phyloP scores from a whole-genome alignment of 2,797 vertebrate genomes.

The Loris lydekkerianus region DNA sequence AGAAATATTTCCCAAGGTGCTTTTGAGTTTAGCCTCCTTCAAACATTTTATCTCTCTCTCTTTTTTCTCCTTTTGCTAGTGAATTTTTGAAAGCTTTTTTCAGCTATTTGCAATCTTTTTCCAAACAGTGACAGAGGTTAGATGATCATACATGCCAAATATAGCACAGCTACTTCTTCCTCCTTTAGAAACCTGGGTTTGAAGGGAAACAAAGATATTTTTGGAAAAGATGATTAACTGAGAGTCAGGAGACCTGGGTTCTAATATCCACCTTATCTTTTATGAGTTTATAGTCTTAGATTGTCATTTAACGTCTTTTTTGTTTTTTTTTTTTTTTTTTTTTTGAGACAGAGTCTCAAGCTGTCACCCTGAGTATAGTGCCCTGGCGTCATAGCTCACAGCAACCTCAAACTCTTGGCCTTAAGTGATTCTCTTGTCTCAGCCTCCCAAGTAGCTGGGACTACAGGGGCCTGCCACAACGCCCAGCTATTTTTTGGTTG shows the following conservation, averaged over 20 bases:
- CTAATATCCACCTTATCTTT: background rate
- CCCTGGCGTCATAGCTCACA: too few species aligned
- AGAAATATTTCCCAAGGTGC: slow-evolving; percentile 13
- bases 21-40: slow-evolving; percentile 17
- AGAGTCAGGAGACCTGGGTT: background rate
- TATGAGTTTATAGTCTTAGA: background rate
- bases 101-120: background rate
- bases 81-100: background rate
- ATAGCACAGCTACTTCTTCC: background rate
- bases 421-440: too few species aligned
- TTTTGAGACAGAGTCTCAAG: too few species aligned
- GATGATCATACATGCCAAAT: background rate
- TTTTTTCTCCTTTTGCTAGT: background rate
- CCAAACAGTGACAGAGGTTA: background rate
- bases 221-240: background rate
- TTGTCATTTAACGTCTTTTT: background rate
- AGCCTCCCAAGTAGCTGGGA: too few species aligned
- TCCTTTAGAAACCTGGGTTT: slow-evolving; percentile 3
- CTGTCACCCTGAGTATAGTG: too few species aligned
- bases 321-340: too few species aligned
- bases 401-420: too few species aligned
- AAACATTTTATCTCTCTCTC: background rate
- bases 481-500: too few species aligned
- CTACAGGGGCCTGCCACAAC: too few species aligned
- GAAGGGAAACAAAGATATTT: slow-evolving; percentile 37